Conservation (phyloP, 1,140 invertebrate genomes). For the Drosophila murphyi region DNA sequence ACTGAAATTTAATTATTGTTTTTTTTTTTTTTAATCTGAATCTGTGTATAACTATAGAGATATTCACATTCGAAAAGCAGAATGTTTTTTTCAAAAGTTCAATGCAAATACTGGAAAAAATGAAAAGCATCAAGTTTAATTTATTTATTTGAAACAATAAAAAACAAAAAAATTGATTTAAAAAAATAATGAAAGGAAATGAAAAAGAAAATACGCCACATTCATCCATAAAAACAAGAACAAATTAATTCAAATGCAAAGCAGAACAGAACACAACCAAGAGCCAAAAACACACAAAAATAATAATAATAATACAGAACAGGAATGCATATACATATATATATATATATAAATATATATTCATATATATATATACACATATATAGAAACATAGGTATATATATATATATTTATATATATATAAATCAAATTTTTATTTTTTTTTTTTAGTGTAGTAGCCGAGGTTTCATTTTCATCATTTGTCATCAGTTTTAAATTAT, state of each 20-base stretch:
- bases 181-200: constrained; percentile 28
- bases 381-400: constrained; percentile 6
- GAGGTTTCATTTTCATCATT: constrained; percentile 31
- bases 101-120: constrained; percentile 55
- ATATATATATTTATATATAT: constrained; percentile 36
- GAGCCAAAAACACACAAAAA: constrained; percentile 36
- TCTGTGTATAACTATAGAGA: constrained; percentile 38
- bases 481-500: constrained; percentile 10
- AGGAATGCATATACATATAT: constrained; percentile 31
- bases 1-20: constrained; percentile 7
- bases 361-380: constrained; percentile 40
- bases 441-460: constrained; percentile 37
- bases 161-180: constrained; percentile 31
- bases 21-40: constrained; percentile 9
- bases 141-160: constrained; percentile 48
- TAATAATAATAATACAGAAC: constrained; percentile 61
- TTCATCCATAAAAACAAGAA: constrained; percentile 73
- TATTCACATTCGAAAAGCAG: constrained; percentile 42
- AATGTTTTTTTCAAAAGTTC: constrained; percentile 73
- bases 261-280: constrained; percentile 18
- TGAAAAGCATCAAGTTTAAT: constrained; percentile 27
- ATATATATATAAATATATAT: constrained; percentile 11
- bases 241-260: constrained; percentile 34
- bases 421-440: constrained; percentile 38
- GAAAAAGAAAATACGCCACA: constrained; percentile 73